Evolutionary conservation across 2,888 invertebrate species (phyloP).

Genomic region (Oscheius myriophilus): DNA sequence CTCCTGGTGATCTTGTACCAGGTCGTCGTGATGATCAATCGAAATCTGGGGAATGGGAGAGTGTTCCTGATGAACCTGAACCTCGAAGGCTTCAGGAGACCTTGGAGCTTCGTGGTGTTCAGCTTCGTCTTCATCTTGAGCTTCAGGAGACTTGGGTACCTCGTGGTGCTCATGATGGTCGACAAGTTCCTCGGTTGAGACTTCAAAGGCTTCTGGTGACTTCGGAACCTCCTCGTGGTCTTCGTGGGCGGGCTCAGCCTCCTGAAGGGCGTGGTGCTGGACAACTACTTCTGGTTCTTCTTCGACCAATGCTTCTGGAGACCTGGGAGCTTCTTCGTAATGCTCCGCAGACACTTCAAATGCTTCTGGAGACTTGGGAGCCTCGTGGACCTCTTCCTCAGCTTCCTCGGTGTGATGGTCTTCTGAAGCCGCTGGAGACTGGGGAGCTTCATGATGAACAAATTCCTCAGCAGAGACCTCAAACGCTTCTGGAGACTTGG

Average conservation of each 20-base stretch:
- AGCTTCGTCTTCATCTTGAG: neutral
- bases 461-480: constrained; percentile 13
- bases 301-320: neutral
- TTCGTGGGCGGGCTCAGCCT: neutral
- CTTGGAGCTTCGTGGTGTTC: neutral
- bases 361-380: constrained; percentile 1
- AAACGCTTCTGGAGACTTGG: constrained; percentile 1
- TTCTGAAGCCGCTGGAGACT: too few species aligned
- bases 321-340: constrained; percentile 6
- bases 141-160: neutral
- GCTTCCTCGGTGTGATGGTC: constrained; percentile 5
- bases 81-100: neutral
- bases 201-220: constrained; percentile 20
- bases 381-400: neutral
- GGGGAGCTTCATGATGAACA: neutral
- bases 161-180: constrained; percentile 11
- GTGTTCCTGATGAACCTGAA: neutral
- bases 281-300: neutral
- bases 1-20: too few species aligned
- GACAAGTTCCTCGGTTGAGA: constrained; percentile 13
- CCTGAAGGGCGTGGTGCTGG: neutral
- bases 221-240: neutral
- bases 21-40: neutral
- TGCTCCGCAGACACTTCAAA: neutral
- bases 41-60: too few species aligned